Evolutionary conservation across 2,113 vertebrate species (phyloP), one percentile per base, ranked within the genome.

Genomic region (Boulengeromyrus knoepffleri): DNA sequence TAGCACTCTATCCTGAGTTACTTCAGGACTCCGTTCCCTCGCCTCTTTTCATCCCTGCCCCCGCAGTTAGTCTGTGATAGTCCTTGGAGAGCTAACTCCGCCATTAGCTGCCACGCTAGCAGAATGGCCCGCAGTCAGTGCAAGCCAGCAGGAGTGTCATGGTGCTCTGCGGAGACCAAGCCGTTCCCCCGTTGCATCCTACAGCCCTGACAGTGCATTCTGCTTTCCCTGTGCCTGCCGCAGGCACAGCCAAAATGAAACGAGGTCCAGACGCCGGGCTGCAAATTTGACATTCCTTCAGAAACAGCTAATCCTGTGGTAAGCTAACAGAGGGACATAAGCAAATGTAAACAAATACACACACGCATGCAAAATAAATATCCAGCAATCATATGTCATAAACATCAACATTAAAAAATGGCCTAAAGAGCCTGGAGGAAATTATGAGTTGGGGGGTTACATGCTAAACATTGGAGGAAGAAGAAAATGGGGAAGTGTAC

Each of bases 291-390:
- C 74, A 80, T 86, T 49, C 84, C 31, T 50, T 49, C 74, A 80
- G 74, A 80, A 80, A 80, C 74, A 80, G 74, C 74, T 85, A 85
- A 85, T 85, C 19, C 83, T 85, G 46, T 80, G 74, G 36, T 80
- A 80, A 42, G 5, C 74, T 42, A 39, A 80, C 74, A 80, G 31
- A 39, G 74, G 74, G 36, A 80, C 74, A 80, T 85, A 85, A 49
- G n/a, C 45, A 85, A 85, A 49, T 42, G 9, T 85, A 85, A 49
- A 85, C 45, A 45, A 85, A 85, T 15, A 24, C 83, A 19, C 31
- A 39, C 31, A 17, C 45, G 1, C 74, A 42, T 42, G 36, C 74
- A 80, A 42, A 42, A 80, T 80, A 80, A 17, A 39, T 80, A 39
- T 42, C 74, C 74, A 39, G 74, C 74, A 80, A 80, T 39, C 36